A percentile compares a stretch with the other conserved stretches of the same genome.
These are phyloP conservation scores for Anaspis maculata DNA, from an alignment of 2,888 invertebrate species.

Conservation along the genomic window DNA sequence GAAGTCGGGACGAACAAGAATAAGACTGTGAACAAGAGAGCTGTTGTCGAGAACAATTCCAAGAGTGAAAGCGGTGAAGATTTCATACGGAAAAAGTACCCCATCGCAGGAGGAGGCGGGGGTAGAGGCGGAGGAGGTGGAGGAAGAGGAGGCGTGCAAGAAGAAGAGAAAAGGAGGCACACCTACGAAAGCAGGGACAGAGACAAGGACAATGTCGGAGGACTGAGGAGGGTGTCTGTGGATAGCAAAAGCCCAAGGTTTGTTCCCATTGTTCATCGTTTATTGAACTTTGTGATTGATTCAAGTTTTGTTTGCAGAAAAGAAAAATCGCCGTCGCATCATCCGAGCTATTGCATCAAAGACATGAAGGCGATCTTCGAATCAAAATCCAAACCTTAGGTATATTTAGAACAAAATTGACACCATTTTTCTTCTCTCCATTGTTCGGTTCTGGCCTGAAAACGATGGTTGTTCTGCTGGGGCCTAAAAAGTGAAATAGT, in stretches of 20 bases:
- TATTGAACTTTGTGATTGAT: too few species aligned
- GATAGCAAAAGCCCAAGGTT: constrained; percentile 24
- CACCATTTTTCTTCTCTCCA: too few species aligned
- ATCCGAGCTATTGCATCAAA: constrained; percentile 63
- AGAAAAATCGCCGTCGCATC: constrained; percentile 55
- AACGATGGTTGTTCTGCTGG: too few species aligned
- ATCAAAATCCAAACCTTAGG: constrained; percentile 56
- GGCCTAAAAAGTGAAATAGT: too few species aligned
- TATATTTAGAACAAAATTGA: too few species aligned
- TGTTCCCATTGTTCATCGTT: too few species aligned
- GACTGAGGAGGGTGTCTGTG: constrained; percentile 33
- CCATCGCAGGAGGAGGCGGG: constrained; percentile 7
- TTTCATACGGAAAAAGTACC: constrained; percentile 1
- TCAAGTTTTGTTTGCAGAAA: constrained; percentile 55
- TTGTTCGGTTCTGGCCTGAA: too few species aligned
- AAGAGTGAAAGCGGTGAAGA: constrained; percentile 7
- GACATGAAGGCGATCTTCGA: constrained; percentile 80
- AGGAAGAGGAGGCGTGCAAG: constrained; percentile 18
- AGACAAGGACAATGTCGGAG: constrained; percentile 25
- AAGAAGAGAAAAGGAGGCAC: constrained; percentile 31
- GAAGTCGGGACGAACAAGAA: too few species aligned
- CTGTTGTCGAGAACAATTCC: constrained; percentile 4
- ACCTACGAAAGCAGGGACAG: constrained; percentile 33
- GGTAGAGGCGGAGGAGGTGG: constrained; percentile 21
- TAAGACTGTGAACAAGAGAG: too few species aligned